Evolutionary conservation across 2,113 vertebrate genomes (phyloP).

Genomic region (Pandion haliaetus): DNA sequence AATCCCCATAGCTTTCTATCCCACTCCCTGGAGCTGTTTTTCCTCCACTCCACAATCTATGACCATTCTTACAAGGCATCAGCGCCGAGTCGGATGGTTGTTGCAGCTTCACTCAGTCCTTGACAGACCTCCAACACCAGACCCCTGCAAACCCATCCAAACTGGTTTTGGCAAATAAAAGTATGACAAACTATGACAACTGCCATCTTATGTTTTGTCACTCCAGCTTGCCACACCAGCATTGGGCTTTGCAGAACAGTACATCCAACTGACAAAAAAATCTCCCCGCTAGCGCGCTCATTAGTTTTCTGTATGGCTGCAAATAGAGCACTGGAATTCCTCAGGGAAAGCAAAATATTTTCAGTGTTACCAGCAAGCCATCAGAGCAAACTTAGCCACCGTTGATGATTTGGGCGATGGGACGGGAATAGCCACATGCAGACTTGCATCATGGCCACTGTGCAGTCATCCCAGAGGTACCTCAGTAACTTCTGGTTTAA

Average conservation of each 20-base stretch:
- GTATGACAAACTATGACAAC: neutral
- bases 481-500: neutral
- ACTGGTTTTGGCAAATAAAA: too few relatives aligned
- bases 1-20: neutral
- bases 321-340: neutral
- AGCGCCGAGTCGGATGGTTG: accelerated
- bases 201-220: neutral
- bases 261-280: too few relatives aligned
- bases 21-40: neutral
- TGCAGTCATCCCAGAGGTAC: too few relatives aligned
- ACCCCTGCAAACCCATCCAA: too few relatives aligned
- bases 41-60: accelerated
- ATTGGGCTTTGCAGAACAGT: neutral
- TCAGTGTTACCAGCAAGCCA: too few relatives aligned
- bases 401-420: accelerated
- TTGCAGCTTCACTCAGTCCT: neutral
- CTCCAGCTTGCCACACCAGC: neutral
- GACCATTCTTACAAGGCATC: too few relatives aligned
- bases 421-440: neutral
- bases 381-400: neutral
- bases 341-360: neutral
- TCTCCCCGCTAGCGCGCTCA: accelerated
- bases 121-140: neutral
- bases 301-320: neutral
- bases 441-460: too few relatives aligned